Evolutionary conservation across 1,140 invertebrate species (phyloP), one percentile per base, ranked within the genome.

Genomic region (Piezodorus guildinii): DNA sequence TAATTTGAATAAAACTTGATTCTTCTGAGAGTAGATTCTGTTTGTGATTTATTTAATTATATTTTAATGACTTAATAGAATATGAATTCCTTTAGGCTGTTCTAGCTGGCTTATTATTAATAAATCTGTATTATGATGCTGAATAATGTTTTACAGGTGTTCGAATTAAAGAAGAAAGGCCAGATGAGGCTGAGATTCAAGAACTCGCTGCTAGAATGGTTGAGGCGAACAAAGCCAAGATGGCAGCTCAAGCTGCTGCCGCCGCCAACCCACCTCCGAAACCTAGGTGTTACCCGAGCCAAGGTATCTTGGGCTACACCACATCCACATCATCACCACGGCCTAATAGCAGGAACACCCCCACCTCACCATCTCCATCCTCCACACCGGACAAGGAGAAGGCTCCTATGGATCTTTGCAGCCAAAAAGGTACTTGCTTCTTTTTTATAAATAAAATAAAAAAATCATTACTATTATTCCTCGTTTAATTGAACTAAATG

Each of bases 131-230:
- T 39, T 8, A 39, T 39, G 34, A n/a, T n/a, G n/a, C n/a, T n/a
- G n/a, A n/a, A n/a, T n/a, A n/a, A n/a, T n/a, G n/a, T n/a, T 39
- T 39, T 39, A 10, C 12, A 39, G 62, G 15, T 56, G 60, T 63
- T 61, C 54, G 56, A 14, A 64, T 70, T 9, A 92, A 92, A 75
- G 81, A 87, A 71, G 88, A 91, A 78, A 79, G 82, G 71, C 68
- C 71, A 49, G 89, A 92, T 80, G 89, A 91, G 73, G 86, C 86
- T 62, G 90, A 92, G 76, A 92, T 92, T 73, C 77, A 82, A 70
- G 87, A 88, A 74, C 70, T 92, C 77, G 89, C 90, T 65, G 85
- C 85, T 68, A 90, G 90, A 76, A 87, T 91, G 83, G 82, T 86
- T 74, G 89, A 91, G 76, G 86, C 86, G 63, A 87, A 91, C 73